Conservation (phyloP, 2,113 vertebrate genomes). For the Pterocles burchelli region DNA sequence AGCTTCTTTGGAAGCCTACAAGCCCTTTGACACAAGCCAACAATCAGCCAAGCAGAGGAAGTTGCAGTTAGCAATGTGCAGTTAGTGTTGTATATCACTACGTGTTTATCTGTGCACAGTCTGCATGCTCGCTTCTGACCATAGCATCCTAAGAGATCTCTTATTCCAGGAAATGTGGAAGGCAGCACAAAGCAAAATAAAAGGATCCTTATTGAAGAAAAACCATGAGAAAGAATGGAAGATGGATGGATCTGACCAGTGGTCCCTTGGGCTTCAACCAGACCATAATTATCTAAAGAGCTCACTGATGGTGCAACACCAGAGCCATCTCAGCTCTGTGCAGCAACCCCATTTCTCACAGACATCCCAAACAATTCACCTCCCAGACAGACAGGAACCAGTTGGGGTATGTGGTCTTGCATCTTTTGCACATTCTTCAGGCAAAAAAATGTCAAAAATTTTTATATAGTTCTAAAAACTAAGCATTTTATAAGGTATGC, state of each 20-base stretch:
- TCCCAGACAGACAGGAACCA: constrained; percentile 24
- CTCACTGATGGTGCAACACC: background rate
- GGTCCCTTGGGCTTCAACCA: background rate
- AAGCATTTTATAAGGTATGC: background rate
- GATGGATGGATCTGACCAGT: background rate
- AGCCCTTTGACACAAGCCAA: background rate
- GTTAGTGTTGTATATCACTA: background rate
- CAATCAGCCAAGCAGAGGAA: background rate
- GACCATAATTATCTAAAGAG: background rate
- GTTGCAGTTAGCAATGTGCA: background rate
- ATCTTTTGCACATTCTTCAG: background rate
- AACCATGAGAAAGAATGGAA: constrained; percentile 22
- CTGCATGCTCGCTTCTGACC: background rate
- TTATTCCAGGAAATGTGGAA: background rate
- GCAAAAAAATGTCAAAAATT: background rate
- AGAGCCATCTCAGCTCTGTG: background rate
- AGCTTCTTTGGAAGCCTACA: background rate
- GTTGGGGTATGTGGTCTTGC: background rate
- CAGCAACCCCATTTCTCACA: background rate
- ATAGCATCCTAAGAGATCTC: background rate
- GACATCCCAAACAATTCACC: background rate
- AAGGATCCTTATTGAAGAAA: background rate
- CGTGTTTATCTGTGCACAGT: background rate
- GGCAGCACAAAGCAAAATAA: background rate
- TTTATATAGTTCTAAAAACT: background rate